Percentiles rank a stretch among this genome's conserved stretches.
phyloP scores from a whole-genome alignment of 2,888 invertebrate genomes.

The Plemyria rubiginata region DNA sequence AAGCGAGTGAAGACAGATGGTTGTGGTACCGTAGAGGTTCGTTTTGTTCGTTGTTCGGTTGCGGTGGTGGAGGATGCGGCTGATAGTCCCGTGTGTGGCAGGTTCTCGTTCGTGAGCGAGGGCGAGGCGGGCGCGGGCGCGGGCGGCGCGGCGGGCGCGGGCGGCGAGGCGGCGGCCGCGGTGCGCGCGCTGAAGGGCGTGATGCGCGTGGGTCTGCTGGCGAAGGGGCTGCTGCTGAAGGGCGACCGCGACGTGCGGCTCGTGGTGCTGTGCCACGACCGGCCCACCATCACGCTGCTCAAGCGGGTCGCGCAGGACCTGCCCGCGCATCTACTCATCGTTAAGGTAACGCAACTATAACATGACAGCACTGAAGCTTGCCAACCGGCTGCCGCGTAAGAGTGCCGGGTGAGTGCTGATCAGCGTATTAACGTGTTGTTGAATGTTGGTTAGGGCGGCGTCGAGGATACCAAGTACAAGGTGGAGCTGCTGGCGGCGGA shows the following conservation, averaged over 20 bases:
- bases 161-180: constrained; percentile 79
- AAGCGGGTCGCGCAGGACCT: constrained; percentile 94
- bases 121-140: constrained; percentile 50
- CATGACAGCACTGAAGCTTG: too few relatives aligned
- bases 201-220: constrained; percentile 95
- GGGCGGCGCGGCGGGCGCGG: constrained; percentile 65
- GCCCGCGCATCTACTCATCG: constrained; percentile 75
- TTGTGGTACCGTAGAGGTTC: too few relatives aligned
- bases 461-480: constrained; percentile 87
- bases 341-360: constrained; percentile 23
- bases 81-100: constrained; percentile 32
- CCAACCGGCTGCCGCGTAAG: too few relatives aligned
- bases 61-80: too few relatives aligned
- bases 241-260: constrained; percentile 96
- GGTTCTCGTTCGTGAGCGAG: constrained; percentile 76
- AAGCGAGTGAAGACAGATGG: too few relatives aligned
- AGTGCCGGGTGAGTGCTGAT: too few relatives aligned
- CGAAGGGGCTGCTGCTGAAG: constrained; percentile 91
- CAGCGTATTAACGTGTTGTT: too few relatives aligned
- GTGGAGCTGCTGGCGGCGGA: constrained; percentile 94
- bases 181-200: constrained; percentile 95
- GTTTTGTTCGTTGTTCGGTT: too few relatives aligned
- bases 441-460: too few relatives aligned
- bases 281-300: constrained; percentile 94
- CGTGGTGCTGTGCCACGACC: constrained; percentile 97